A percentile compares a stretch with the other conserved stretches of the same genome.
phyloP scores from a whole-genome alignment of 37 sponge, comb jelly and placozoan genomes.

The Agelas oroides region DNA sequence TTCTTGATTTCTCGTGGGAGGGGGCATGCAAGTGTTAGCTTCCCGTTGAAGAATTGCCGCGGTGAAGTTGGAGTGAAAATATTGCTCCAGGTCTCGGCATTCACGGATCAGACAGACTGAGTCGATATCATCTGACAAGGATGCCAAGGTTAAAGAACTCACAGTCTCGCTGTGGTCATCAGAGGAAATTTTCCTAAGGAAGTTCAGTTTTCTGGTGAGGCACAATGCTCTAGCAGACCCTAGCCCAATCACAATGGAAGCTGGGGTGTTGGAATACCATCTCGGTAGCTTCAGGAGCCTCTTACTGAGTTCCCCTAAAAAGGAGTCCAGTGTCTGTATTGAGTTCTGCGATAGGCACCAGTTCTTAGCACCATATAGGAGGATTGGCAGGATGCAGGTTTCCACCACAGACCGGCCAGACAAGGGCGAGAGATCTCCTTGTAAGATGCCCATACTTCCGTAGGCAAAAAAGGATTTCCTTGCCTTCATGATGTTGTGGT shows the following conservation, averaged over 20 bases:
- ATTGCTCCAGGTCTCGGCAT: no score
- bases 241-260: slow-evolving; percentile 9
- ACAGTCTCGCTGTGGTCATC: background rate
- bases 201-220: background rate
- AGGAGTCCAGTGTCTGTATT: background rate
- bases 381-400: slow-evolving; percentile 3
- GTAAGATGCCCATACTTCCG: slow-evolving; percentile 27
- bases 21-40: no score
- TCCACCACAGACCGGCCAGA: background rate
- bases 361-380: slow-evolving; percentile 3
- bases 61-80: no score
- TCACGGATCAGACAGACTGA: background rate
- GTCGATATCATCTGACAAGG: background rate
- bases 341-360: background rate
- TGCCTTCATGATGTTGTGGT: slow-evolving; percentile 26
- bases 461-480: slow-evolving; percentile 24
- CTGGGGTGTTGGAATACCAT: background rate
- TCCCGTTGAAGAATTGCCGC: no score
- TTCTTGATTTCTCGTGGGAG: no score
- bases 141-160: background rate
- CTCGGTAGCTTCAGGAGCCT: slow-evolving; percentile 9
- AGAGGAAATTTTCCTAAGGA: background rate
- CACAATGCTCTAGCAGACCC: slow-evolving; percentile 9
- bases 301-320: background rate
- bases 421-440: background rate